phyloP scores from a whole-genome alignment of 2,113 vertebrate species.

The Vidua macroura region DNA sequence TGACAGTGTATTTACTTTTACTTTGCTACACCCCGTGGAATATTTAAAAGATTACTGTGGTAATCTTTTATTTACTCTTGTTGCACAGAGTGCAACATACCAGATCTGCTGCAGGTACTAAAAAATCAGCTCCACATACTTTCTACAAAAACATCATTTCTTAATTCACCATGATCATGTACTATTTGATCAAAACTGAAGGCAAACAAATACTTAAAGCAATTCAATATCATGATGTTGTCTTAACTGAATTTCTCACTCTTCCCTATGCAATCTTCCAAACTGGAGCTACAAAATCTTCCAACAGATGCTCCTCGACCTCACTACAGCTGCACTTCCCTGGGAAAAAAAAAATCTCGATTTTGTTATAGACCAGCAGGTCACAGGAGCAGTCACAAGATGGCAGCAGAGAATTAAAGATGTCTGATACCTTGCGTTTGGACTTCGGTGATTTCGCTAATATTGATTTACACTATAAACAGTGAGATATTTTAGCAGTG shows the following conservation, averaged over 20 bases:
- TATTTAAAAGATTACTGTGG: not conserved
- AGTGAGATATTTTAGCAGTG: not conserved
- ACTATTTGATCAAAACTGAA: not conserved
- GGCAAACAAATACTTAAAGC: not conserved
- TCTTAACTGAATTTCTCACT: not conserved
- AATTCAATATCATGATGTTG: not conserved
- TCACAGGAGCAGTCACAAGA: slow-evolving; percentile 48
- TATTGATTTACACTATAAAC: not conserved
- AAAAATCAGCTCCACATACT: not conserved
- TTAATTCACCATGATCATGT: not conserved
- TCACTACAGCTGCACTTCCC: not conserved
- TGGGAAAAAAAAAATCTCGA: not conserved
- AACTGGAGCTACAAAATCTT: not conserved
- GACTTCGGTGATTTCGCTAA: accelerated
- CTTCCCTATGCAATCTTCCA: not conserved
- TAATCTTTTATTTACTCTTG: not conserved
- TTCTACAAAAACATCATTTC: not conserved
- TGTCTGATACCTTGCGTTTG: accelerated
- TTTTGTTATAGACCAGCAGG: not conserved
- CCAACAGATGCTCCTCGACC: not conserved
- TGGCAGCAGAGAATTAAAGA: slow-evolving; percentile 67
- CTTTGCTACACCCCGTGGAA: not conserved
- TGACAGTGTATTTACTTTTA: not conserved
- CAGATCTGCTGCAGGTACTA: not conserved
- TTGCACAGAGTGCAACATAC: not conserved